Percentiles rank a stretch among this genome's conserved stretches.
These are phyloP conservation scores for Hylyphantes graminicola DNA, from an alignment of 1,140 invertebrate species.

Conservation along the genomic window DNA sequence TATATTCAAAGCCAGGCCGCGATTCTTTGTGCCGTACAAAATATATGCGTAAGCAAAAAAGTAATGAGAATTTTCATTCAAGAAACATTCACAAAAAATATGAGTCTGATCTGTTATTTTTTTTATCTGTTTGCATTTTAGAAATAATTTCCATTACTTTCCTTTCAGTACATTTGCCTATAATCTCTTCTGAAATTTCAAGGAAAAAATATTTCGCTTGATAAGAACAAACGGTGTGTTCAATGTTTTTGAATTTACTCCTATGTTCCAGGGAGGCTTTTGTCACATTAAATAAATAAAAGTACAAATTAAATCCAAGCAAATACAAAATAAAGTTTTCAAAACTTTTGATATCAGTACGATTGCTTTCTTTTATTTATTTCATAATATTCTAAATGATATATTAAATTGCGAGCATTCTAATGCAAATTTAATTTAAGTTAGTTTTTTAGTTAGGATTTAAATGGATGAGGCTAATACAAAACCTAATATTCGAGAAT, in stretches of 20 bases:
- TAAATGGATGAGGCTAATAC: too few relatives aligned
- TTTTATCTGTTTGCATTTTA: not conserved
- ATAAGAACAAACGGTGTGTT: not conserved
- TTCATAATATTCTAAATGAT: too few relatives aligned
- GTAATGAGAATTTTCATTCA: slow-evolving; percentile 28
- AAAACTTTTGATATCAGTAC: too few relatives aligned
- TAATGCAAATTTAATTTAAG: too few relatives aligned
- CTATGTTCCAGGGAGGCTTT: not conserved
- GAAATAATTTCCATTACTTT: slow-evolving; percentile 7
- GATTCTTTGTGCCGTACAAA: not conserved
- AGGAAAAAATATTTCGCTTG: slow-evolving; percentile 26
- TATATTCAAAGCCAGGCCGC: not conserved
- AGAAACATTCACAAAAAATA: slow-evolving; percentile 4
- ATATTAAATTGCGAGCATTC: too few relatives aligned
- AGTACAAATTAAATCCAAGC: too few relatives aligned
- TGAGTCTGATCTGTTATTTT: slow-evolving; percentile 6
- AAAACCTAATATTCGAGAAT: too few relatives aligned
- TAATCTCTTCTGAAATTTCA: slow-evolving; percentile 26
- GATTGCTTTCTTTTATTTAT: too few relatives aligned
- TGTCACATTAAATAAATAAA: not conserved
- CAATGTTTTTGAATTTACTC: not conserved
- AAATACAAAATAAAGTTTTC: too few relatives aligned
- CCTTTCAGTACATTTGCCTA: slow-evolving; percentile 18
- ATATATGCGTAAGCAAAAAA: slow-evolving; percentile 37
- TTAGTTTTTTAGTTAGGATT: too few relatives aligned